A percentile compares a stretch with the other conserved stretches of the same genome.
These are phyloP conservation scores for Craseonycteris thonglongyai DNA, from an alignment of 2,113 vertebrate genomes.

Conservation along the genomic window DNA sequence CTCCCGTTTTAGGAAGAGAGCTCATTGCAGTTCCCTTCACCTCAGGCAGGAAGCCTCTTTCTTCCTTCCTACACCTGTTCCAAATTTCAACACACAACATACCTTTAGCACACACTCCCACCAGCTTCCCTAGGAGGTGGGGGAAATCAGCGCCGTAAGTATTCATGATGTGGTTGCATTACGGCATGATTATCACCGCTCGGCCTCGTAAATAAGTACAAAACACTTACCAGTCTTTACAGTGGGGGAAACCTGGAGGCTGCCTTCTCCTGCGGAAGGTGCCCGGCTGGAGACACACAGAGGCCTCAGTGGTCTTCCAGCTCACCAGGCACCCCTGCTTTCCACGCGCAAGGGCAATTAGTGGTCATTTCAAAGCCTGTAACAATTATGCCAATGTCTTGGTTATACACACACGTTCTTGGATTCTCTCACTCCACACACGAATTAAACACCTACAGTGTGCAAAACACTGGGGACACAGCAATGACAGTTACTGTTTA, in stretches of 20 bases:
- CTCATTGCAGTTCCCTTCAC: background rate
- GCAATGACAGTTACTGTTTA: accelerated
- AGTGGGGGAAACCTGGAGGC: background rate
- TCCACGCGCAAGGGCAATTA: accelerated
- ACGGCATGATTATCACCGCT: constrained; percentile 64
- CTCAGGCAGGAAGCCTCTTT: background rate
- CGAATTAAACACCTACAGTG: accelerated
- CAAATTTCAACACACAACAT: constrained; percentile 10
- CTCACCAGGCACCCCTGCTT: accelerated
- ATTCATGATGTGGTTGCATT: constrained; percentile 62
- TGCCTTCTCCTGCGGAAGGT: background rate
- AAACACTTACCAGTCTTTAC: constrained; percentile 30
- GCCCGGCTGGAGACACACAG: accelerated
- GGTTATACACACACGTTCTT: too few species aligned
- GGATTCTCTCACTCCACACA: accelerated
- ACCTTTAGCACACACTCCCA: background rate
- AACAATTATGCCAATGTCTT: accelerated
- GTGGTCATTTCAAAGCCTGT: background rate
- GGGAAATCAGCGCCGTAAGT: background rate
- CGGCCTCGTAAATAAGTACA: constrained; percentile 50
- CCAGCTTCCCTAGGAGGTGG: background rate
- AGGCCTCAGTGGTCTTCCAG: accelerated
- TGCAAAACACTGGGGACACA: background rate
- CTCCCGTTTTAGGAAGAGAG: background rate
- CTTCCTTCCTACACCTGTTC: constrained; percentile 25